Conservation (phyloP, 2,797 vertebrate genomes). For the Gallinago solitaria region DNA sequence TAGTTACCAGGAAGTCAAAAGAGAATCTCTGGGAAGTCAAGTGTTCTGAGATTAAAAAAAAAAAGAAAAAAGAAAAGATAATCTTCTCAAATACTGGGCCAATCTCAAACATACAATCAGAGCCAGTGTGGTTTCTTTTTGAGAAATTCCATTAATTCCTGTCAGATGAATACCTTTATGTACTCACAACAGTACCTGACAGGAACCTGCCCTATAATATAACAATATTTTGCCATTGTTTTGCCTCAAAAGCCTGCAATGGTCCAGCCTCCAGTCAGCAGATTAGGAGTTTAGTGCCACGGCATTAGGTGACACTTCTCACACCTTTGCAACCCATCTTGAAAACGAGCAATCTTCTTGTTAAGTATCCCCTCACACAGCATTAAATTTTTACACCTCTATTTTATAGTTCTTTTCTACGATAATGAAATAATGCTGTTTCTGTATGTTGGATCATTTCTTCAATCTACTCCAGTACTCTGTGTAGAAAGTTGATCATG, state of each 20-base stretch:
- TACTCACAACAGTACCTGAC: not conserved
- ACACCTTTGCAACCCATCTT: not conserved
- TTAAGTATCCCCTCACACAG: not conserved
- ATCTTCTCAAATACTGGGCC: not conserved
- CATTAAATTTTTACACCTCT: not conserved
- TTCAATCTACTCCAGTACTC: not conserved
- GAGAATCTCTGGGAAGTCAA: not conserved
- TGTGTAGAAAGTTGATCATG: not conserved
- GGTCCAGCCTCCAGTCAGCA: not conserved
- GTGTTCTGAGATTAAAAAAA: not conserved
- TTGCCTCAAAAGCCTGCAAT: not conserved
- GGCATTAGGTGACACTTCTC: not conserved
- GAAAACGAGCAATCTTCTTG: not conserved
- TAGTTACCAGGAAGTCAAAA: not conserved
- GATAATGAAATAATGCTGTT: not conserved
- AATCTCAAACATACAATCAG: not conserved
- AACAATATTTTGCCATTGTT: not conserved
- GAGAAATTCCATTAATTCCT: not conserved
- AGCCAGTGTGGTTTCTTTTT: not conserved
- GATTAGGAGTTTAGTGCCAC: not conserved
- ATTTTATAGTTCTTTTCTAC: not conserved
- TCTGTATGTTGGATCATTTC: not conserved
- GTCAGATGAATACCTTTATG: not conserved
- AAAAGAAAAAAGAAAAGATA: not conserved
- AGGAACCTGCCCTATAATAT: not conserved